Evolutionary conservation across 2,888 invertebrate genomes (phyloP).

Genomic region (Dendrolimus pini): DNA sequence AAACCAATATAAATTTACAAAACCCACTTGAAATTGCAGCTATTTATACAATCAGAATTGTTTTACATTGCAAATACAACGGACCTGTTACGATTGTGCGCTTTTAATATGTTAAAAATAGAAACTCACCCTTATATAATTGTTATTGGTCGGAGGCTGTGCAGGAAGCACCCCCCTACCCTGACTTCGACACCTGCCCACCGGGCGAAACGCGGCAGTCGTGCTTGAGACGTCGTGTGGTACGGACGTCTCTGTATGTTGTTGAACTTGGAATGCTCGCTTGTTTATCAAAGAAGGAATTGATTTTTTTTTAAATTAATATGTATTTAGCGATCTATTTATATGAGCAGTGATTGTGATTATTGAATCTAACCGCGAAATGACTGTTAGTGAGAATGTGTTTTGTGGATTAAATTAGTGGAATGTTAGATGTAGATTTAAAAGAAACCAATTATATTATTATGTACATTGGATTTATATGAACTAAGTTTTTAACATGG

Average conservation of each 20-base stretch:
- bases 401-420: no score
- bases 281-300: no score
- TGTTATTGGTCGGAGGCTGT: constrained; percentile 66
- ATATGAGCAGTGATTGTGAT: no score
- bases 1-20: constrained; percentile 34
- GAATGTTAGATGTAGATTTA: background rate
- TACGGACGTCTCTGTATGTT: no score
- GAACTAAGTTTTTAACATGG: constrained; percentile 34
- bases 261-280: no score
- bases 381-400: no score
- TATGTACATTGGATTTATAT: constrained; percentile 19
- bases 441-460: background rate
- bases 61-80: constrained; percentile 19
- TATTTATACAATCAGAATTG: constrained; percentile 38
- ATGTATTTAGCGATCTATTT: no score
- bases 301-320: no score
- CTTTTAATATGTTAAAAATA: constrained; percentile 59
- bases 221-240: background rate
- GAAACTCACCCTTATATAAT: constrained; percentile 65
- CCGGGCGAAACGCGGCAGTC: constrained; percentile 5
- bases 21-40: constrained; percentile 30
- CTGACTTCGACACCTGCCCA: constrained; percentile 16
- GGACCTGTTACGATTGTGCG: constrained; percentile 29
- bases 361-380: no score
- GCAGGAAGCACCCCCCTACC: constrained; percentile 22